phyloP scores from a whole-genome alignment of 2,888 invertebrate genomes.

The Nysson spinosus region DNA sequence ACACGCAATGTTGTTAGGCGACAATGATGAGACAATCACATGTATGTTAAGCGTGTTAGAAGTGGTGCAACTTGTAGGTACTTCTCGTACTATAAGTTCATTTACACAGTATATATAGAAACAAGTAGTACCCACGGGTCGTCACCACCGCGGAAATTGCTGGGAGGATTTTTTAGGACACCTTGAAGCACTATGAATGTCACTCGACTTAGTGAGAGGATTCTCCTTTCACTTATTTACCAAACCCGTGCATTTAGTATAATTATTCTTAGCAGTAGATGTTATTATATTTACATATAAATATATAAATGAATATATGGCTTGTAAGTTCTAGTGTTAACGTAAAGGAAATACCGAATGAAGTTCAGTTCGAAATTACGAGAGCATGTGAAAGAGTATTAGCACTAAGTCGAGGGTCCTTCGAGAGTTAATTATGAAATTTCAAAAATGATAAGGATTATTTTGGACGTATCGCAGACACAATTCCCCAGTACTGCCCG shows the following conservation, averaged over 20 bases:
- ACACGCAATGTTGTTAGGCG: neutral
- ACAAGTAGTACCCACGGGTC: slow-evolving; percentile 46
- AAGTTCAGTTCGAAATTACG: no score
- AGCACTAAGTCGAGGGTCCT: neutral
- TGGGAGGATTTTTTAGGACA: slow-evolving; percentile 2
- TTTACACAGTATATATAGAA: slow-evolving; percentile 42
- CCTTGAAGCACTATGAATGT: neutral
- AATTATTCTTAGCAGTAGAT: no score
- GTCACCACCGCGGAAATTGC: slow-evolving; percentile 8
- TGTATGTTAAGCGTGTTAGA: neutral
- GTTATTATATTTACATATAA: no score
- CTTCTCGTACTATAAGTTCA: slow-evolving; percentile 57
- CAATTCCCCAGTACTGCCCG: slow-evolving; percentile 63
- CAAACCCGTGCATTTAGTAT: no score
- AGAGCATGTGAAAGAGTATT: neutral
- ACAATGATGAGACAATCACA: slow-evolving; percentile 2
- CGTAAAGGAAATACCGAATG: no score
- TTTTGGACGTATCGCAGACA: slow-evolving; percentile 42
- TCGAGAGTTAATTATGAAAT: neutral
- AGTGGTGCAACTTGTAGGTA: slow-evolving; percentile 49
- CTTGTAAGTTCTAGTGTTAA: no score
- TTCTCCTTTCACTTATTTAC: no score
- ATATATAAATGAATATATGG: no score
- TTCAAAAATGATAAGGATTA: neutral
- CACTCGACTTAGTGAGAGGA: no score